Evolutionary conservation across 2,113 vertebrate species (phyloP), one percentile per base, ranked within the genome.

Genomic region (Anarrhichthys ocellatus): DNA sequence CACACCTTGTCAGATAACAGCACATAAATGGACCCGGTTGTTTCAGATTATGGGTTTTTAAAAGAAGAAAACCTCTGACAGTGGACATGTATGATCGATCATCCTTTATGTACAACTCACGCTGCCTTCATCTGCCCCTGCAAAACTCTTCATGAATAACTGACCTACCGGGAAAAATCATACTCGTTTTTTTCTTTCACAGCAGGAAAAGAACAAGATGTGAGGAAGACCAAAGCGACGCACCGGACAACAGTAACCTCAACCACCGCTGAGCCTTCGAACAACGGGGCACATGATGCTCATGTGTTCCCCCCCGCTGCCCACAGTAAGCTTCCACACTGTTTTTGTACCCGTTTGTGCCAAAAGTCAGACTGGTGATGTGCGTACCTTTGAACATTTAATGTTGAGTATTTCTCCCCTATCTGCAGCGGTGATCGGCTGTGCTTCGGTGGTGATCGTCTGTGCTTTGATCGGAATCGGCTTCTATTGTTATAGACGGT

Each of bases 401-500:
- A 58, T 15, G n/a, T 36, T 27, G 3, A 40, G 2, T 36, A 14
- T 38, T n/a, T 80, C n/a, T 76, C 48, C 76, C 0, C 44, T 11
- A 1, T 20, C 38, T 0, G 20, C 73, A 86, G 83, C 6, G 0
- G 0, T 7, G 6, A n/a, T 78, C 32, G 2, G 22, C 46, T 34
- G 27, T 1, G 7, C 1, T 11, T 54, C 44, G 5, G 0, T 82
- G 9, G 24, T 44, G n/a, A 32, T 64, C 13, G 0, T 42, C 65
- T 17, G 77, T 5, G 17, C 46, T 63, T 2, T 63, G 17, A 13
- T 74, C 0, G 88, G 38, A 44, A 27, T 80, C 6, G 2, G 20
- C 38, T 27, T 40, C 14, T 38, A 32, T 0, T 24, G 22, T 13
- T 71, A 76, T 29, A 79, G 1, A 80, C 48, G 78, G 91, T 91